A percentile compares a stretch with the other conserved stretches of the same genome.
These are phyloP conservation scores for Sardinella longiceps DNA, from an alignment of 2,797 vertebrate species.

Conservation along the genomic window DNA sequence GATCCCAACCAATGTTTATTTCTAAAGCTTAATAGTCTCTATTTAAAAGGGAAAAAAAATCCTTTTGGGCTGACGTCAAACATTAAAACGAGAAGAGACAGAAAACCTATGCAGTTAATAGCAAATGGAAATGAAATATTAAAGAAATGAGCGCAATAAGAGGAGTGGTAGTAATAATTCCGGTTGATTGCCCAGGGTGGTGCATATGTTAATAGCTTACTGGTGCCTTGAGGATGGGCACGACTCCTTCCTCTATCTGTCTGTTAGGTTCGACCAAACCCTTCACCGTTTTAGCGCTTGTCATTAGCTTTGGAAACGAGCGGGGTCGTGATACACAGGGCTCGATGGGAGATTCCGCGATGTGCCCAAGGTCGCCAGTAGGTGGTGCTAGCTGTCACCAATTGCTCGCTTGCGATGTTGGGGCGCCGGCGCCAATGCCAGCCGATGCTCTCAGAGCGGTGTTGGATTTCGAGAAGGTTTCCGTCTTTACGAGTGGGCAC, in stretches of 20 bases:
- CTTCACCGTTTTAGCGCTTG: conserved; percentile 43
- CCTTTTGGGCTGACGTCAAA: too few relatives aligned
- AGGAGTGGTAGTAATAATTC: conserved; percentile 54
- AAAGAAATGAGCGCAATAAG: conserved; percentile 61
- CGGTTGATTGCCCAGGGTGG: conserved; percentile 58
- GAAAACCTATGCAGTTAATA: not conserved
- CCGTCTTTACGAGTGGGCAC: conserved; percentile 44
- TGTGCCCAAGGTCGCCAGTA: conserved; percentile 41
- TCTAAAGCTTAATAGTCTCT: not conserved
- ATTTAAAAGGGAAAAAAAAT: not conserved
- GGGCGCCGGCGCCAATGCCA: not conserved
- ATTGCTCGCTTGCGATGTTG: conserved; percentile 3
- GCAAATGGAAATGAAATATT: conserved; percentile 51
- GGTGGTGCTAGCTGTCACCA: conserved; percentile 53
- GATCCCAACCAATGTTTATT: not conserved
- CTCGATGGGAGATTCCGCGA: conserved; percentile 14
- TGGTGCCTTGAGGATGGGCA: conserved; percentile 50
- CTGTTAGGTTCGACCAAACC: conserved; percentile 44
- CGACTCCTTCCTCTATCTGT: conserved; percentile 40
- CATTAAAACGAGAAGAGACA: not conserved
- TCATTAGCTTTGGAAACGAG: conserved; percentile 62
- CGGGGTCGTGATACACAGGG: conserved; percentile 35
- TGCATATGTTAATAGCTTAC: conserved; percentile 55
- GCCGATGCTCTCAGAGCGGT: not conserved
- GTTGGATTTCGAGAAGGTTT: conserved; percentile 29